Evolutionary conservation across 2,113 vertebrate species (phyloP).

Genomic region (Oncorhynchus keta): DNA sequence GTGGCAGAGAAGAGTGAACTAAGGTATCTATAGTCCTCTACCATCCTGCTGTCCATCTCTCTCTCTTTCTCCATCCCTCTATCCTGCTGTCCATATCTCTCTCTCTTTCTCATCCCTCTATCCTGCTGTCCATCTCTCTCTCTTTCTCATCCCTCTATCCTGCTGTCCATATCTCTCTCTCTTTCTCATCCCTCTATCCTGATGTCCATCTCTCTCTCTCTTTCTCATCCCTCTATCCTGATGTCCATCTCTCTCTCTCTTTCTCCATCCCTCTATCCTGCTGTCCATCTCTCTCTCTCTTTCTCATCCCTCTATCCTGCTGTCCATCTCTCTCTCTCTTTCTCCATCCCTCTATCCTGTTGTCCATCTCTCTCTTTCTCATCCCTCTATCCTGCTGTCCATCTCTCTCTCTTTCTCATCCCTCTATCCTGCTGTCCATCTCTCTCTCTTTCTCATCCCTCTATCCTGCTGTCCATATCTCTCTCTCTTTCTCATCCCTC

Average conservation of each 20-base stretch:
- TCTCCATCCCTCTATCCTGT: too few relatives aligned
- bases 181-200: not conserved
- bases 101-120: not conserved
- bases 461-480: too few relatives aligned
- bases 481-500: too few relatives aligned
- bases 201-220: not conserved
- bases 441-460: too few relatives aligned
- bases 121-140: too few relatives aligned
- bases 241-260: not conserved
- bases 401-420: too few relatives aligned
- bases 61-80: not conserved
- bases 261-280: not conserved
- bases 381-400: too few relatives aligned
- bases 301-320: not conserved
- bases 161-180: not conserved
- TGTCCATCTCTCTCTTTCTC: too few relatives aligned
- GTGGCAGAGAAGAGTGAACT: conserved; percentile 80
- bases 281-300: not conserved
- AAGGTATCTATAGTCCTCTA: conserved; percentile 62
- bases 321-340: conserved; percentile 4
- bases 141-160: not conserved
- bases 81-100: not conserved
- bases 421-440: too few relatives aligned
- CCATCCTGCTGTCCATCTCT: not conserved
- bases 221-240: not conserved